These are phyloP conservation scores for Climacteris rufus DNA, from an alignment of 2,113 vertebrate genomes.

Conservation along the genomic window DNA sequence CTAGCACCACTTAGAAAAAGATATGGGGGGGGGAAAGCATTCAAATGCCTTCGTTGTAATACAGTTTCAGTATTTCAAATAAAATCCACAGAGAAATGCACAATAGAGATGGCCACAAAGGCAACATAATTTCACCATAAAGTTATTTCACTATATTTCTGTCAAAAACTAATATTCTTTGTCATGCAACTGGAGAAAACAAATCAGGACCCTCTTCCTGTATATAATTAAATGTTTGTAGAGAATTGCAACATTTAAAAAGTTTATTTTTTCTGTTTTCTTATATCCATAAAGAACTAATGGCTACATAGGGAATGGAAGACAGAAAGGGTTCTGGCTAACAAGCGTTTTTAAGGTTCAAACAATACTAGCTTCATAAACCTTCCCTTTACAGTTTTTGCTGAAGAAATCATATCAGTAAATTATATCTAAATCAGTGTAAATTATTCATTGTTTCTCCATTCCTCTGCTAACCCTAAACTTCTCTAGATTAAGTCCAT, in stretches of 20 bases:
- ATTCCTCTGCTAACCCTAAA: not conserved
- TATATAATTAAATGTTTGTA: not conserved
- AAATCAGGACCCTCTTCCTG: not conserved
- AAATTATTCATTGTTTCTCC: not conserved
- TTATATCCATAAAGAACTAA: not conserved
- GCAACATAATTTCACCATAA: not conserved
- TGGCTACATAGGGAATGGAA: not conserved
- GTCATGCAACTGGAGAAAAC: not conserved
- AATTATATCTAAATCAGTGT: not conserved
- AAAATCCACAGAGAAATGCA: not conserved
- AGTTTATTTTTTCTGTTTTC: not conserved
- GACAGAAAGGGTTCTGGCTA: not conserved
- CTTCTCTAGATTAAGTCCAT: not conserved
- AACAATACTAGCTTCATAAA: not conserved
- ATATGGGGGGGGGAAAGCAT: not conserved
- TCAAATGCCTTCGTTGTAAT: not conserved
- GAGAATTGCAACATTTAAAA: not conserved
- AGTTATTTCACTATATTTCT: not conserved
- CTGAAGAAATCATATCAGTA: not conserved
- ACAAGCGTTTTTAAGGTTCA: not conserved
- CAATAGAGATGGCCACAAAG: not conserved
- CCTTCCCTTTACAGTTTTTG: not conserved
- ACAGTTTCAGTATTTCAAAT: not conserved
- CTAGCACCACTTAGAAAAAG: not conserved
- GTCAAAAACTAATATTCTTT: not conserved